These are phyloP conservation scores for Athrips mouffetella DNA, from an alignment of 2,888 invertebrate species.

Conservation along the genomic window DNA sequence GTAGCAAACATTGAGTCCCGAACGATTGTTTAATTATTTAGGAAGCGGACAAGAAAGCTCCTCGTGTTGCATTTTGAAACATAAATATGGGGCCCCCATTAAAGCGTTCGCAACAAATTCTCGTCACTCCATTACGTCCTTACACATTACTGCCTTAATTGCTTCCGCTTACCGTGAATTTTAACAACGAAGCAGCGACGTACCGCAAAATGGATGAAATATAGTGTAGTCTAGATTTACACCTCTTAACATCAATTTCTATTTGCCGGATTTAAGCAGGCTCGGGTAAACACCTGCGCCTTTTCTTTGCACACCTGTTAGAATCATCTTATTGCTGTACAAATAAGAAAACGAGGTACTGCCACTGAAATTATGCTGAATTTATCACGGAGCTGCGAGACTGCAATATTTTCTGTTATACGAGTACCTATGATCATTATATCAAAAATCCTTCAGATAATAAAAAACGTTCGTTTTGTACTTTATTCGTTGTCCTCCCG, in stretches of 20 bases:
- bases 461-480: slow-evolving; percentile 12
- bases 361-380: slow-evolving; percentile 14
- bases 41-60: slow-evolving; percentile 42
- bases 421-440: background rate
- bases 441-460: slow-evolving; percentile 8
- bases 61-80: slow-evolving; percentile 55
- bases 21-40: slow-evolving; percentile 49
- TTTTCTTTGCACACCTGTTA: slow-evolving; percentile 57
- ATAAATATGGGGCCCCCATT: slow-evolving; percentile 62
- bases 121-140: slow-evolving; percentile 69
- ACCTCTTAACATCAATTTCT: slow-evolving; percentile 66
- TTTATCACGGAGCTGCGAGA: slow-evolving; percentile 5
- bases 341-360: slow-evolving; percentile 23
- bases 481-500: slow-evolving; percentile 11
- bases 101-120: slow-evolving; percentile 65
- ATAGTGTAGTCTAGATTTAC: slow-evolving; percentile 63
- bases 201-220: slow-evolving; percentile 62
- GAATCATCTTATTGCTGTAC: slow-evolving; percentile 33
- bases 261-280: slow-evolving; percentile 61
- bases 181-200: slow-evolving; percentile 65
- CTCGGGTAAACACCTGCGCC: slow-evolving; percentile 57
- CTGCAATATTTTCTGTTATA: slow-evolving; percentile 8
- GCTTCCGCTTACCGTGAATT: slow-evolving; percentile 71
- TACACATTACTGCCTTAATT: slow-evolving; percentile 70
- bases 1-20: slow-evolving; percentile 35